A percentile compares a stretch with the other conserved stretches of the same genome.
Evolutionary conservation across 2,797 vertebrate species (phyloP).

Genomic region (Gila robusta): DNA sequence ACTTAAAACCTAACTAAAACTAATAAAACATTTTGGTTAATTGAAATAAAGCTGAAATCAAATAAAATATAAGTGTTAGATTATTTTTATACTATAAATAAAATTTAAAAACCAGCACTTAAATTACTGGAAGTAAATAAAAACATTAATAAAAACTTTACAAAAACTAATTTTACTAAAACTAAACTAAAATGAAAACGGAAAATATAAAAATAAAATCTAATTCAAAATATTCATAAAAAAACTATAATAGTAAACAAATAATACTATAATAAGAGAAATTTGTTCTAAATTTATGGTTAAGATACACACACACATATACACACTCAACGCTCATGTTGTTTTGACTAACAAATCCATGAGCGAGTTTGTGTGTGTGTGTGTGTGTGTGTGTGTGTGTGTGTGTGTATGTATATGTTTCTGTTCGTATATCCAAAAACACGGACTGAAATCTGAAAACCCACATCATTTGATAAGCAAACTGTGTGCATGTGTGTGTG

Average conservation of each 20-base stretch:
- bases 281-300: too few relatives aligned
- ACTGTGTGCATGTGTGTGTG: not conserved
- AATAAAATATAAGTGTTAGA: too few relatives aligned
- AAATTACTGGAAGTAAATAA: not conserved
- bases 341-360: slow-evolving; percentile 40
- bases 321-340: too few relatives aligned
- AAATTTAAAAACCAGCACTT: too few relatives aligned
- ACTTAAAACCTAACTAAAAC: too few relatives aligned
- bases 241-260: not conserved
- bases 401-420: not conserved
- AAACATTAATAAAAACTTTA: not conserved
- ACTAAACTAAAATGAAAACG: too few relatives aligned
- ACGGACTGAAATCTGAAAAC: not conserved
- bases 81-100: too few relatives aligned
- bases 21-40: too few relatives aligned
- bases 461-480: slow-evolving; percentile 30
- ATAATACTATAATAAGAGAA: not conserved
- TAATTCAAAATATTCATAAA: not conserved
- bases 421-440: not conserved
- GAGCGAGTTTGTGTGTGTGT: not conserved
- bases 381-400: slow-evolving; percentile 1
- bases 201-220: too few relatives aligned
- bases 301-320: too few relatives aligned
- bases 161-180: not conserved
- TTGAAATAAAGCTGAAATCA: too few relatives aligned